phyloP scores from a whole-genome alignment of 2,888 invertebrate species.

The Chloroclystis v-ata region DNA sequence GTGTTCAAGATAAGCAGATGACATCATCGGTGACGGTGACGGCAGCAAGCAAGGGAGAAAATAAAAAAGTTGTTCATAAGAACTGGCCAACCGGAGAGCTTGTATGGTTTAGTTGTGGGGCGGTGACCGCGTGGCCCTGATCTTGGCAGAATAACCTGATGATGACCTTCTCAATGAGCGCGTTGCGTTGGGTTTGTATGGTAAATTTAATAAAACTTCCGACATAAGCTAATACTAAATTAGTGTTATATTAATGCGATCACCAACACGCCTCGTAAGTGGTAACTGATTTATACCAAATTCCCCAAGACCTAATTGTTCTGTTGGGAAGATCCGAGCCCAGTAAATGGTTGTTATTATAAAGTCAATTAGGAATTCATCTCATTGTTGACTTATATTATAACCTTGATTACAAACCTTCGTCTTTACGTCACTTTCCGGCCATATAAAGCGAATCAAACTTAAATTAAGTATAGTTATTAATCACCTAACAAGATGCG shows the following conservation, averaged over 20 bases:
- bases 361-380: too few species aligned
- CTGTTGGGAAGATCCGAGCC: too few species aligned
- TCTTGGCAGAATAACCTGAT: slow-evolving; percentile 55
- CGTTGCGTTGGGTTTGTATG: background rate
- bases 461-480: slow-evolving; percentile 37
- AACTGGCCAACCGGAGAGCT: slow-evolving; percentile 48
- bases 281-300: too few species aligned
- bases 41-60: slow-evolving; percentile 48
- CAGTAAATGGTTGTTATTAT: too few species aligned
- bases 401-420: slow-evolving; percentile 35
- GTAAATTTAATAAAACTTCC: background rate
- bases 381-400: slow-evolving; percentile 6
- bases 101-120: slow-evolving; percentile 38
- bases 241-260: too few species aligned
- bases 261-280: too few species aligned
- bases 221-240: background rate
- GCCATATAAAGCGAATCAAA: slow-evolving; percentile 39
- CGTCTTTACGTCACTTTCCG: slow-evolving; percentile 11
- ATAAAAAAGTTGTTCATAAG: slow-evolving; percentile 43
- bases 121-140: slow-evolving; percentile 69
- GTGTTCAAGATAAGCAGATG: slow-evolving; percentile 49
- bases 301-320: too few species aligned
- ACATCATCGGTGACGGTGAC: slow-evolving; percentile 55
- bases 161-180: slow-evolving; percentile 33
- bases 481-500: slow-evolving; percentile 35